Base-by-base conservation (phyloP, 2,797 vertebrate genomes). In the Chromis chromis region DNA sequence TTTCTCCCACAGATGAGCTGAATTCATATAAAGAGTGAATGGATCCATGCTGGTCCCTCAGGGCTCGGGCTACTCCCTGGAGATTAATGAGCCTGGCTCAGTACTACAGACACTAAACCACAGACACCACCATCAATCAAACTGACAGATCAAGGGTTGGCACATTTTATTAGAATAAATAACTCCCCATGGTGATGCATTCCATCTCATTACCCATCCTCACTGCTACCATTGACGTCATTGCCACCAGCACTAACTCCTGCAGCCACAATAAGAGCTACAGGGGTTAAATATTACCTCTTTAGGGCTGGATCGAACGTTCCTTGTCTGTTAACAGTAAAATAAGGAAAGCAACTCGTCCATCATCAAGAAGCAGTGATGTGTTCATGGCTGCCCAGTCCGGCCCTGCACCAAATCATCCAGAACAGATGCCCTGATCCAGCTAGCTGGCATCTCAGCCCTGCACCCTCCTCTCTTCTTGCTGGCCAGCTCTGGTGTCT, bases 61-160 rank as follows among this genome's bases (percentile, higher is more conserved):
- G 24, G 71, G 73, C 57, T 49, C 9, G 0, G 21, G 6, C 61
- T 49, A 39, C 28, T 77, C 56, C 54, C 70, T 74, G 31, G 72
- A 93, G 88, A 92, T 92, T 90, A 88, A 94, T 91, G 89, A 89
- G 63, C 63, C 76, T 60, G 71, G 69, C 79, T 85, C 67, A 72
- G 76, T 86, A 36, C 72, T 74, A 50, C 70, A 74, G 79, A 82
- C 79, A 63, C 49, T 67, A 65, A 72, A 67, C 65, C 59, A 86
- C 70, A 76, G 76, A 80, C 79, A 84, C 66, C 0, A 48, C 79
- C 74, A 82, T 92, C 87, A 87, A 86, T 93, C 84, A 94, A 81
- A 66, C 63, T 79, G 91, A 90, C 88, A 88, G 83, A 82, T 87
- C 76, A 74, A 86, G 74, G 65, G 71, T 83, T 87, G 79, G 75